Base-by-base conservation (phyloP, 2,888 invertebrate genomes). In the Drosophila heteroneura region DNA sequence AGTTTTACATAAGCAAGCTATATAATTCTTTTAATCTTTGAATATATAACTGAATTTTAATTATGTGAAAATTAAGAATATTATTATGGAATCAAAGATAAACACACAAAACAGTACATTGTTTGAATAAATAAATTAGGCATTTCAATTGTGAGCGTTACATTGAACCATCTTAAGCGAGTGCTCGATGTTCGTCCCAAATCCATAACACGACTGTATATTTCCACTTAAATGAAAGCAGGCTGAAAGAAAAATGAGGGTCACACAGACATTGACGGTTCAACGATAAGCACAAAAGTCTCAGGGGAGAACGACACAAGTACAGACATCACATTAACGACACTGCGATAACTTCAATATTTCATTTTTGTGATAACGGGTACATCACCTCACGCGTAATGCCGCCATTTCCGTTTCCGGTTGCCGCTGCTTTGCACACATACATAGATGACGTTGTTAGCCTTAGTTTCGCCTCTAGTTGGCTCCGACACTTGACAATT, bases 311-410 rank as follows among this genome's bases (percentile, higher is more conserved):
- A 22, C 70, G 9, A 32, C 26, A 47, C 47, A 26, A 35, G 64
- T 12, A 30, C 61, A 68, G 66, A 71, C 74, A 69, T 70, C 62
- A 63, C 72, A 73, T 84, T 89, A 90, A 82, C 72, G 77, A 66
- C 75, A 70, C 67, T 35, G 69, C 83, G 80, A 85, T 87, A 89
- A 72, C 83, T 80, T 80, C 70, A 85, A 85, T 85, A 82, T 89
- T 79, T 85, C 73, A 89, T 77, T 79, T 80, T 70, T 70, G 49
- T 61, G 64, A 68, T 79, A 62, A 68, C 67, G 56, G 60, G 66
- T 53, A 47, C 51, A 52, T 39, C 71, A 58, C 60, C 22, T 53
- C 33, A 47, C 47, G 69, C 76, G 68, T 74, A 76, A 68, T 81
- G 79, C 47, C 58, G 69, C 64, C 82, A 79, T 82, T 87, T 84